Evolutionary conservation across 37 sponge, comb jelly and placozoan genomes (phyloP).

Genomic region (Agelas oroides): DNA sequence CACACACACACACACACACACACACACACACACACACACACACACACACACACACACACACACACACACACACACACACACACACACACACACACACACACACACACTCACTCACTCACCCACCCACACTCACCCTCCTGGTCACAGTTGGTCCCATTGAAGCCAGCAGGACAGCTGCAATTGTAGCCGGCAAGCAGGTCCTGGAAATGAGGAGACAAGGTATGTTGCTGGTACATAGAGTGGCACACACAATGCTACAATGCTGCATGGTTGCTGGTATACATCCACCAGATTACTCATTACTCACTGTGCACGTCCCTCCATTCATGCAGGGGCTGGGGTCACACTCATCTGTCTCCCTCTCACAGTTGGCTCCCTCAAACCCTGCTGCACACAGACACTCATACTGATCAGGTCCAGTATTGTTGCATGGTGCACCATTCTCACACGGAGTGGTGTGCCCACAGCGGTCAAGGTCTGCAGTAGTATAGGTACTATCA

Average conservation of each 20-base stretch:
- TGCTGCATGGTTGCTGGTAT: too few species aligned
- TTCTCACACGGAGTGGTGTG: constrained; percentile 27
- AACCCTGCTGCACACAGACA: constrained; percentile 53
- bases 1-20: too few species aligned
- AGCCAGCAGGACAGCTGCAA: constrained; percentile 35
- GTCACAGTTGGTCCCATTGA: background rate
- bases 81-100: too few species aligned
- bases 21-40: too few species aligned
- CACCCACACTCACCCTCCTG: background rate
- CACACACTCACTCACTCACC: constrained; percentile 17
- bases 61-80: too few species aligned
- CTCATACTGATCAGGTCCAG: constrained; percentile 29
- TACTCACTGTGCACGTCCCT: constrained; percentile 37
- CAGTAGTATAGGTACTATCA: too few species aligned
- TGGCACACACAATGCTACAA: too few species aligned
- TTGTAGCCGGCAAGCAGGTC: constrained; percentile 22
- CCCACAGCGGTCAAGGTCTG: constrained; percentile 36
- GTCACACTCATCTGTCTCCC: constrained; percentile 37
- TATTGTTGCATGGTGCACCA: constrained; percentile 34
- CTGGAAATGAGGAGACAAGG: background rate
- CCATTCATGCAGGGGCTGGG: constrained; percentile 41
- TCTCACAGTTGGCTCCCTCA: constrained; percentile 16
- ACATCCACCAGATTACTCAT: too few species aligned
- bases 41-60: too few species aligned
- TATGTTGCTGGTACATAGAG: background rate